Percentiles rank a stretch among this genome's conserved stretches.
Evolutionary conservation across 1,140 invertebrate genomes (phyloP).

Genomic region (Aphaenogaster rudis): DNA sequence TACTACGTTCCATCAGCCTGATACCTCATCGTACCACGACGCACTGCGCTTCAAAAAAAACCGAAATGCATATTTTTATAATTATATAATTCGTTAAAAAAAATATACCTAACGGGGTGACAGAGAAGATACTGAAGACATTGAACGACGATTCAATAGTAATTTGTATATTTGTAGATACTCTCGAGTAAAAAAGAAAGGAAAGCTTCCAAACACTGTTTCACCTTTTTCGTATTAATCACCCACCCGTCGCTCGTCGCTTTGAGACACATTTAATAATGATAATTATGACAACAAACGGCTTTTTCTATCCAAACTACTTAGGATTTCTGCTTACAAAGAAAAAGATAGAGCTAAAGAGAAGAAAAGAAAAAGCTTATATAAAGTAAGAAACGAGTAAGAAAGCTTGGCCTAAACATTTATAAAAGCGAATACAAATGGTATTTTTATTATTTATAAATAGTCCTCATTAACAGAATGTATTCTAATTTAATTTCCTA

Average conservation of each 20-base stretch:
- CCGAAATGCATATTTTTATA: conserved; percentile 61
- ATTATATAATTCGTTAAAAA: conserved; percentile 50
- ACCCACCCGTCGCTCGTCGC: conserved; percentile 49
- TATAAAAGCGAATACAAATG: conserved; percentile 65
- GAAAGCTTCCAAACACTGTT: conserved; percentile 71
- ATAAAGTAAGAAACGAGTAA: conserved; percentile 49
- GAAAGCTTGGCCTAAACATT: conserved; percentile 69
- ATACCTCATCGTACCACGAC: conserved; percentile 22
- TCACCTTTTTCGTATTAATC: conserved; percentile 44
- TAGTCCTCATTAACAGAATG: conserved; percentile 79
- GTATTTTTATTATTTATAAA: conserved; percentile 82
- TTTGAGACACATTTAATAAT: conserved; percentile 39
- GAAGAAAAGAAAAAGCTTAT: conserved; percentile 50
- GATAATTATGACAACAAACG: conserved; percentile 12
- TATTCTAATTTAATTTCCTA: conserved; percentile 85
- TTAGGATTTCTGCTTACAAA: conserved; percentile 21
- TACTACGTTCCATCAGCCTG: conserved; percentile 19
- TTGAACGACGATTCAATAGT: conserved; percentile 56
- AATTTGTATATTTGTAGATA: conserved; percentile 85
- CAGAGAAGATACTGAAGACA: conserved; percentile 27
- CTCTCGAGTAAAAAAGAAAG: conserved; percentile 68
- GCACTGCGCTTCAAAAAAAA: conserved; percentile 42
- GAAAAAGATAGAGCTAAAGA: conserved; percentile 40
- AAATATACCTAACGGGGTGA: conserved; percentile 27
- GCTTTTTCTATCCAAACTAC: conserved; percentile 35